These are phyloP conservation scores for Drosophila triauraria DNA, from an alignment of 1,140 invertebrate genomes.

Conservation along the genomic window DNA sequence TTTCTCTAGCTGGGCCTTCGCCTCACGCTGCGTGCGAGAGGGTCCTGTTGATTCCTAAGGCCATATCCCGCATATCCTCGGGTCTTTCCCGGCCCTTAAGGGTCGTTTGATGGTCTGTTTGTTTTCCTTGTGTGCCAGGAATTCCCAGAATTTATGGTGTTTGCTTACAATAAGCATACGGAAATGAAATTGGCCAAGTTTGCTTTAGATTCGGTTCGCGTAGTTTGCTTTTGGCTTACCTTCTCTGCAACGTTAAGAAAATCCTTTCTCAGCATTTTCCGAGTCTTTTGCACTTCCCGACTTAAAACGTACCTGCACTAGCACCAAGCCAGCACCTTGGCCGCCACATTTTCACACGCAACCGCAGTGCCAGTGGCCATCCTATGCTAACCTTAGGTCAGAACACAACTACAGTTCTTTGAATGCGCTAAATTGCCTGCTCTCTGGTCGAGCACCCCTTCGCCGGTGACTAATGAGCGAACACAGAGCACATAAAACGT, in stretches of 20 bases:
- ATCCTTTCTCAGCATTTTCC: constrained; percentile 30
- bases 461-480: constrained; percentile 16
- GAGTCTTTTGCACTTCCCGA: constrained; percentile 1
- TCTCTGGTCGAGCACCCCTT: constrained; percentile 10
- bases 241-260: constrained; percentile 4
- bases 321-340: constrained; percentile 11
- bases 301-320: constrained; percentile 1
- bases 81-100: constrained; percentile 22
- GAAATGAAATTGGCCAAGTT: constrained; percentile 49
- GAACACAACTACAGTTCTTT: background rate
- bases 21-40: background rate
- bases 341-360: constrained; percentile 57
- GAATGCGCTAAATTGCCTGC: constrained; percentile 32
- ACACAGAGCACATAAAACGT: constrained; percentile 19
- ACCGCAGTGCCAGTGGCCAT: constrained; percentile 3
- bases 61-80: constrained; percentile 8
- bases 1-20: background rate
- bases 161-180: constrained; percentile 65
- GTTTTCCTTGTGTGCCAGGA: constrained; percentile 19
- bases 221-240: constrained; percentile 28
- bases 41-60: constrained; percentile 38
- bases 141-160: constrained; percentile 52
- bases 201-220: constrained; percentile 15
- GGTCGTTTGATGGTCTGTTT: constrained; percentile 23
- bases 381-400: constrained; percentile 10